Percentiles rank a stretch among this genome's conserved stretches.
phyloP scores from a whole-genome alignment of 2,888 invertebrate genomes.

The Drosophila macrothrix region DNA sequence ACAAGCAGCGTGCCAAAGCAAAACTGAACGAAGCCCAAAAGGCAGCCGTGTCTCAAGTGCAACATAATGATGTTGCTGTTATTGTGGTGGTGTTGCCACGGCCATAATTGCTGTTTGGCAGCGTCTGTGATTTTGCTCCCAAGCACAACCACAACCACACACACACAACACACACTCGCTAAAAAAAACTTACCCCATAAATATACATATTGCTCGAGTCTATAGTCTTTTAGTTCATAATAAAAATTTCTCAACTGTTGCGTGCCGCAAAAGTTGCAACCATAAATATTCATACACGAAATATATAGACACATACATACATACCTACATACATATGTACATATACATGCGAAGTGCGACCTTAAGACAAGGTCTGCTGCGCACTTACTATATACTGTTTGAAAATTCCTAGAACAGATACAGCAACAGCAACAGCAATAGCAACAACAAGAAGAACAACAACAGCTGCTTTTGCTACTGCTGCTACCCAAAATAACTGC shows the following conservation, averaged over 20 bases:
- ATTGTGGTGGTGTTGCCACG: constrained; percentile 44
- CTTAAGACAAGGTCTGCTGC: constrained; percentile 62
- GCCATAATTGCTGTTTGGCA: constrained; percentile 61
- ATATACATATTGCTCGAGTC: constrained; percentile 24
- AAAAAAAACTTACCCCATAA: constrained; percentile 32
- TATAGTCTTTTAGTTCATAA: constrained; percentile 21
- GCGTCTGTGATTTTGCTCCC: constrained; percentile 56
- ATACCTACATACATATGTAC: neutral
- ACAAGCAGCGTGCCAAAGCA: constrained; percentile 31
- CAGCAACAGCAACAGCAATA: neutral
- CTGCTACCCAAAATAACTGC: constrained; percentile 33
- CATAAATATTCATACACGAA: constrained; percentile 53
- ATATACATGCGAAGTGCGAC: constrained; percentile 35
- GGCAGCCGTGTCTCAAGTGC: constrained; percentile 56
- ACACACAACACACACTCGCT: constrained; percentile 9
- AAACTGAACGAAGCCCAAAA: constrained; percentile 39
- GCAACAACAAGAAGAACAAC: constrained; percentile 23
- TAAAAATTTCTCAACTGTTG: constrained; percentile 27
- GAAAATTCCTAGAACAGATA: constrained; percentile 49
- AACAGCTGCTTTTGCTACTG: constrained; percentile 23
- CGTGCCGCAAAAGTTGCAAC: constrained; percentile 44
- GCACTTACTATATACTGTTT: constrained; percentile 18
- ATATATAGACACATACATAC: constrained; percentile 1
- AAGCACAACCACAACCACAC: constrained; percentile 27
- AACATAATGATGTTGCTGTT: constrained; percentile 55